A percentile compares a stretch with the other conserved stretches of the same genome.
Conservation (phyloP, 2,797 vertebrate species). For the Macropus fuliginosus region DNA sequence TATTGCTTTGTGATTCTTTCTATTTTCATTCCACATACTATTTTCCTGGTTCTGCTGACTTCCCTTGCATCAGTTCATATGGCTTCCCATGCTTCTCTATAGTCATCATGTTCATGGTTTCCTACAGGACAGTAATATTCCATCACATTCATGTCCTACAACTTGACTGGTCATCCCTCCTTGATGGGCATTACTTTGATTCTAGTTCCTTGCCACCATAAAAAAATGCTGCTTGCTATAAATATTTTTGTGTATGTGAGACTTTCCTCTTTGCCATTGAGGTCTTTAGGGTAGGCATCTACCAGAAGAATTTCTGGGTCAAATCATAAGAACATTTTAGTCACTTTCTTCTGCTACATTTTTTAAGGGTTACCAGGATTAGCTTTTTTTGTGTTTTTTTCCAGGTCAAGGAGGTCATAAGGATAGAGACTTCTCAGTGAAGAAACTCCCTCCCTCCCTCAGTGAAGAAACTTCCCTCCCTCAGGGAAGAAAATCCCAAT, state of each 20-base stretch:
- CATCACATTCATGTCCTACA: background rate
- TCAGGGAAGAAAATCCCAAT: no score
- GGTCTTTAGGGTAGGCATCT: background rate
- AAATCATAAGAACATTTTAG: background rate
- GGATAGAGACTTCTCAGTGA: background rate
- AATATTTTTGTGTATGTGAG: background rate
- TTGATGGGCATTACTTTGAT: background rate
- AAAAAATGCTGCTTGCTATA: background rate
- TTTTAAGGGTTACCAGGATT: background rate
- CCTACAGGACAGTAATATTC: background rate
- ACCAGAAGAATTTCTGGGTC: background rate
- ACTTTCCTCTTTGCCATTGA: background rate
- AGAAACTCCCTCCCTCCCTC: background rate
- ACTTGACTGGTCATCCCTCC: background rate
- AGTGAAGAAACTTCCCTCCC: background rate
- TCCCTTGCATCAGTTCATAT: background rate
- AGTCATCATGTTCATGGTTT: background rate
- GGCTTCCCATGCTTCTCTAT: background rate
- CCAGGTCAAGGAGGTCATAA: background rate
- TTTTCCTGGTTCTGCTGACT: background rate
- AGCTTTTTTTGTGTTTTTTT: background rate
- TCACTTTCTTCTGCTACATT: background rate
- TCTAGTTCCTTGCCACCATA: background rate
- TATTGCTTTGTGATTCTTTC: background rate
- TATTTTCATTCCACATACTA: no score